A percentile compares a stretch with the other conserved stretches of the same genome.
Conservation (phyloP, 2,888 invertebrate species). For the Pantelozetes paolii region DNA sequence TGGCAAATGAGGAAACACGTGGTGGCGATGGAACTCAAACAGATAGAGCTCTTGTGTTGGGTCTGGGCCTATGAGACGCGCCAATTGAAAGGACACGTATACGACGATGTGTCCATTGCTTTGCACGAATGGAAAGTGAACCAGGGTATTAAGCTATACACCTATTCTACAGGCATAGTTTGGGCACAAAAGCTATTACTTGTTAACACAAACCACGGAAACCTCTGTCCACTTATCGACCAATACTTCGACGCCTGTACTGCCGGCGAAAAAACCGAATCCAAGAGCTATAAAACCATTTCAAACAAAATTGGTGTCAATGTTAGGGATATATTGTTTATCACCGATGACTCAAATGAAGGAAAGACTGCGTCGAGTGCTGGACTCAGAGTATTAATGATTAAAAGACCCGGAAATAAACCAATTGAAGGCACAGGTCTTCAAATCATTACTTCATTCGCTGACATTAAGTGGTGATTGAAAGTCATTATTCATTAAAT, state of each 20-base stretch:
- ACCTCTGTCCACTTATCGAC: constrained; percentile 32
- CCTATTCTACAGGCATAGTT: constrained; percentile 40
- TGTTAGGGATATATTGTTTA: constrained; percentile 35
- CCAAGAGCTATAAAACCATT: constrained; percentile 39
- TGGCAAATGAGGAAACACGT: constrained; percentile 37
- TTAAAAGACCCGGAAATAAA: constrained; percentile 35
- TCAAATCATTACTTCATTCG: constrained; percentile 33
- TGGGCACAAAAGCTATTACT: constrained; percentile 41
- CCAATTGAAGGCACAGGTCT: background rate
- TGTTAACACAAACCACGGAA: constrained; percentile 41
- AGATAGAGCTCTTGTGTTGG: constrained; percentile 42
- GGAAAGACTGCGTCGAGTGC: constrained; percentile 40
- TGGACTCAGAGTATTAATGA: constrained; percentile 34
- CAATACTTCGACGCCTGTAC: constrained; percentile 36
- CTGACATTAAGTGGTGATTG: constrained; percentile 38
- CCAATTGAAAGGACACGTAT: constrained; percentile 38
- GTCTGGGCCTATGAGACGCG: constrained; percentile 42
- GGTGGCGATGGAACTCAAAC: constrained; percentile 33
- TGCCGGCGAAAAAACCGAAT: constrained; percentile 37
- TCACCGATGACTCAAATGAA: constrained; percentile 41
- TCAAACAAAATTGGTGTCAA: constrained; percentile 4
- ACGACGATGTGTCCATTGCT: constrained; percentile 39
- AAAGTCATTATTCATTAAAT: too few species aligned
- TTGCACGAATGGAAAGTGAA: constrained; percentile 41
- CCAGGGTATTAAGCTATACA: constrained; percentile 32